Evolutionary conservation across 2,113 vertebrate species (phyloP).

Genomic region (Kryptolebias marmoratus): DNA sequence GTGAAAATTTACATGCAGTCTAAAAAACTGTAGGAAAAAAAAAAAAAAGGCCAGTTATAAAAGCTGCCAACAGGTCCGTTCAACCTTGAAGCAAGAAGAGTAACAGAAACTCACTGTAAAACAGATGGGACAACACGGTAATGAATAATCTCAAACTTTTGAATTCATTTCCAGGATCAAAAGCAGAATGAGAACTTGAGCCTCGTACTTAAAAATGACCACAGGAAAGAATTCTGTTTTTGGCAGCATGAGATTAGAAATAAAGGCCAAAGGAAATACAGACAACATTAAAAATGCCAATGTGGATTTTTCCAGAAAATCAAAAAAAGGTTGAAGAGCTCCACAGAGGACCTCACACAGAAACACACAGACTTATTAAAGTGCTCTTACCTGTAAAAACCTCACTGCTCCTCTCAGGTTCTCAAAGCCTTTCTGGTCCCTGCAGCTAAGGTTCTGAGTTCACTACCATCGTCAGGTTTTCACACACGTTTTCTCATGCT

Average conservation of each 20-base stretch:
- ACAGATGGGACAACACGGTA: conserved; percentile 46
- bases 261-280: conserved; percentile 73
- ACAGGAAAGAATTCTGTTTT: conserved; percentile 72
- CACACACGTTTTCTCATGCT: conserved; percentile 42
- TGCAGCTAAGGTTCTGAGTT: conserved; percentile 36
- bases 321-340: conserved; percentile 57
- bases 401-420: conserved; percentile 37
- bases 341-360: conserved; percentile 73
- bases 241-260: conserved; percentile 58
- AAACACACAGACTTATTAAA: conserved; percentile 46
- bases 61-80: conserved; percentile 27
- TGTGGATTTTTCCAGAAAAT: conserved; percentile 74
- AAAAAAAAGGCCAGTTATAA: conserved; percentile 17
- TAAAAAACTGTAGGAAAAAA: conserved; percentile 18
- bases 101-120: conserved; percentile 40
- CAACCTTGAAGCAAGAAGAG: conserved; percentile 34
- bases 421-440: conserved; percentile 41
- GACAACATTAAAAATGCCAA: conserved; percentile 65
- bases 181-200: conserved; percentile 61
- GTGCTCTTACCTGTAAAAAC: conserved; percentile 65
- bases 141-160: conserved; percentile 49
- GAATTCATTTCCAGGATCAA: conserved; percentile 64
- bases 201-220: conserved; percentile 60
- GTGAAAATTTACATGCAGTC: not conserved
- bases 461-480: conserved; percentile 26